Evolutionary conservation across 2,888 invertebrate genomes (phyloP).

Genomic region (Limnephilus lunatus): DNA sequence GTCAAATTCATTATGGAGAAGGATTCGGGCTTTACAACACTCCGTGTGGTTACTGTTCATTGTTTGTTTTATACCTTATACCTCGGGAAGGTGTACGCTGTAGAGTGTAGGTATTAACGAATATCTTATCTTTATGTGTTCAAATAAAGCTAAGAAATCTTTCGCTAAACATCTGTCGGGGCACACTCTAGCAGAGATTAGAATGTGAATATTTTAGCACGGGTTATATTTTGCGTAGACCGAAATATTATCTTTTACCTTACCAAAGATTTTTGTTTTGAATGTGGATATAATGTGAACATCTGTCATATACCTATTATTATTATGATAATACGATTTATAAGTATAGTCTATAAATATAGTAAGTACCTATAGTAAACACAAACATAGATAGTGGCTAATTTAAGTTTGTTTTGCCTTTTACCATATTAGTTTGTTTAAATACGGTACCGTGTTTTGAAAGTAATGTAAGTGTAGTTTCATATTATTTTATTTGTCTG

Average conservation of each 20-base stretch:
- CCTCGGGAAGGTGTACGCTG: not conserved
- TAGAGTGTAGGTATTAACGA: not conserved
- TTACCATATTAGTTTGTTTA: too few species aligned
- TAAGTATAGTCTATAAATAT: too few species aligned
- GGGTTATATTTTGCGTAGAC: not conserved
- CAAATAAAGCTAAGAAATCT: slow-evolving; percentile 42
- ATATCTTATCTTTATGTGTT: slow-evolving; percentile 43
- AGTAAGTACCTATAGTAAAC: too few species aligned
- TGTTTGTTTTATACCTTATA: slow-evolving; percentile 27
- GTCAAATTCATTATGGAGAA: slow-evolving; percentile 22
- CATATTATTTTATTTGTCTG: not conserved
- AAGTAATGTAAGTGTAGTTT: not conserved
- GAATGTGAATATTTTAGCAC: not conserved
- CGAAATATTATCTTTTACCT: not conserved
- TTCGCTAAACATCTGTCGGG: slow-evolving; percentile 18
- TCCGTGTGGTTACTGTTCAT: not conserved
- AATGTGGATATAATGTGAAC: too few species aligned
- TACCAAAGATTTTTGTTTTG: not conserved
- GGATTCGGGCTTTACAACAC: slow-evolving; percentile 28
- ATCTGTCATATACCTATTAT: too few species aligned
- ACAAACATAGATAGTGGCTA: too few species aligned
- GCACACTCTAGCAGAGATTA: slow-evolving; percentile 26
- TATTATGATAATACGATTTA: too few species aligned
- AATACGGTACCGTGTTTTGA: not conserved
- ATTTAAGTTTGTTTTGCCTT: too few species aligned